Evolutionary conservation across 2,888 invertebrate genomes (phyloP), one percentile per base, ranked within the genome.

Genomic region (Pristionchus arcanus): DNA sequence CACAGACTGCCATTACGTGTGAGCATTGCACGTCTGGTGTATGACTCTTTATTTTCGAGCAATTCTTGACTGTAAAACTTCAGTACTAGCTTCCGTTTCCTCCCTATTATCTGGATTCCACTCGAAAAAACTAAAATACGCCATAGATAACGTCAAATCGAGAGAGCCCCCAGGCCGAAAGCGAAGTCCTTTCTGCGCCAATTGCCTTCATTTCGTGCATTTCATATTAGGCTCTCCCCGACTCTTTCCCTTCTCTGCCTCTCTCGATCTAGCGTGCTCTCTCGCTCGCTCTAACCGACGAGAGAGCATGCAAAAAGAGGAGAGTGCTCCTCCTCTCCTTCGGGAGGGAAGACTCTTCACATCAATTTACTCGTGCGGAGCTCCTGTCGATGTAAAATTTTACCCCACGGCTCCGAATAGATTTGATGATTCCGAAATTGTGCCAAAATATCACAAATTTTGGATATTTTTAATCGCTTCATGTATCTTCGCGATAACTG

Each of bases 151-250:
- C 2, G 71, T 2, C 9, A 31, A 71, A 34, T 71, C 21, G 71
- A 71, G 71, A 71, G 71, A 71, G 31, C 34, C 42, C 9, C 4
- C 21, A 0, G 25, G 13, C 15, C 3, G n/a, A 11, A 21, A 74
- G 77, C 77, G 25, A 77, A 77, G 81, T 81, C 81, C 81, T 81
- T 28, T 42, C 81, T 49, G 42, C 42, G 49, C 21, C 81, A 81
- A 81, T 81, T 81, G 81, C 25, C 81, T 81, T 81, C 81, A 81
- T 81, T 81, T 81, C 81, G 81, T 81, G 81, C 81, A 81, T 81
- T 81, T 81, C 81, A 81, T 81, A 81, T 81, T 42, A 81, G 81
- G 42, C 49, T 81, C 49, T 42, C 63, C n/a, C 59, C 25, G 55
- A 55, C 15, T 55, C 55, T 55, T 19, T 21, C 59, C 53, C 7